Base-by-base conservation (phyloP, 2,797 vertebrate species). In the Stomatorhinus walkeri region DNA sequence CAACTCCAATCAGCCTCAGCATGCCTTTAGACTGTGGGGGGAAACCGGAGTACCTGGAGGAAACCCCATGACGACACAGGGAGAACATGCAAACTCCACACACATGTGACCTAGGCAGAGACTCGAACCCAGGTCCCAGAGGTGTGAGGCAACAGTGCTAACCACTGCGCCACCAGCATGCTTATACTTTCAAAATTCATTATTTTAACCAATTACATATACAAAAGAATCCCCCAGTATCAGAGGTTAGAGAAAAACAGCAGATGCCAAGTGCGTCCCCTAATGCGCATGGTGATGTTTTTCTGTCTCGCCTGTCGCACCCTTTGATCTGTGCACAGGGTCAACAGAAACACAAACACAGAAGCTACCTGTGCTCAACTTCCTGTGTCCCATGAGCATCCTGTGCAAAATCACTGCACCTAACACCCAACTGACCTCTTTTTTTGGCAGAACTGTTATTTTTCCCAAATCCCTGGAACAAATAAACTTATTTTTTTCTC, bases 401-500 rank as follows among this genome's bases (percentile, higher is more conserved):
- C 83, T 90, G 89, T 91, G 90, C 92, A 88, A 90, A 91, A 90
- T 92, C 40, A 51, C 81, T n/a, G 40, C 46, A 24, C n/a, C 40
- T 43, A 84, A 51, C 46, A 84, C 19, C 12, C 9, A 84, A 48
- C 81, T 49, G 9, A 43, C n/a, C 81, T 10, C 16, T 56, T 1
- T 85, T 46, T 91, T 88, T 92, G 91, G 92, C 90, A 92, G 89
- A 68, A 88, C 88, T 24, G 88, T 90, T 90, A 89, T 90, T 90
- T 90, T 89, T 91, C 76, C 88, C 88, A 89, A 86, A 90, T 91
- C 90, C 89, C 90, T 91, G 89, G 89, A 86, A 87, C 89, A 81
- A 91, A 92, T 93, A 91, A 91, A 90, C 89, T 92, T 93, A 91
- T 92, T 92, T 94, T 92, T 94, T 8, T 88, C 89, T 88, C 93